Percentiles rank a stretch among this genome's conserved stretches.
These are phyloP conservation scores for Muscina levida DNA, from an alignment of 2,888 invertebrate species.

Conservation along the genomic window DNA sequence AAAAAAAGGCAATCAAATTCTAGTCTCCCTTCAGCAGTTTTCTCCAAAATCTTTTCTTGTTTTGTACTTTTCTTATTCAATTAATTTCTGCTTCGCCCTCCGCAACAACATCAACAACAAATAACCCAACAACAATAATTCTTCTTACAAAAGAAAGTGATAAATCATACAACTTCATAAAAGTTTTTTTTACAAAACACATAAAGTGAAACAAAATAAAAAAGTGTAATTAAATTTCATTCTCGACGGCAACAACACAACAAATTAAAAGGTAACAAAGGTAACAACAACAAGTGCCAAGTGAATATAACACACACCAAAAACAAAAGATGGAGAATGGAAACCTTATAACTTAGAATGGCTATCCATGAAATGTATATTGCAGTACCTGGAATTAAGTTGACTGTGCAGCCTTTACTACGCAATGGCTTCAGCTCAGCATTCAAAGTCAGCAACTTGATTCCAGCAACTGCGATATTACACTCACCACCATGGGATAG, in stretches of 20 bases:
- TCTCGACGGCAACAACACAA: conserved; percentile 3
- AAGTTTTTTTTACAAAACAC: conserved; percentile 25
- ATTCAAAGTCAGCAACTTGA: conserved; percentile 80
- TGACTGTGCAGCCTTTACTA: conserved; percentile 79
- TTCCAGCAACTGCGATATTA: conserved; percentile 79
- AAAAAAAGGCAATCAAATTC: too few species aligned
- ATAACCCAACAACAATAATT: conserved; percentile 17
- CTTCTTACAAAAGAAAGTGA: conserved; percentile 20
- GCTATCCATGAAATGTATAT: conserved; percentile 68
- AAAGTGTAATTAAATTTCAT: conserved; percentile 32
- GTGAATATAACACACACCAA: neutral
- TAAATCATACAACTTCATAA: conserved; percentile 31
- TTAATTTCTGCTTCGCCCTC: too few species aligned
- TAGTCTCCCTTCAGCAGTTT: too few species aligned
- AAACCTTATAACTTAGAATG: neutral
- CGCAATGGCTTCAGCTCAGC: conserved; percentile 75
- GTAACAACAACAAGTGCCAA: neutral
- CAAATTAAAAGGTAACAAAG: neutral
- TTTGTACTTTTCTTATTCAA: too few species aligned
- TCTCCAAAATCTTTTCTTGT: too few species aligned
- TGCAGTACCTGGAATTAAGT: conserved; percentile 80
- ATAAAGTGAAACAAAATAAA: neutral
- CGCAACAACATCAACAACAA: too few species aligned
- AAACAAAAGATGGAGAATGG: conserved; percentile 25
- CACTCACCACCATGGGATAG: conserved; percentile 66